Conservation (phyloP, 2,888 invertebrate genomes). For the Nemotelus pantherinus region DNA sequence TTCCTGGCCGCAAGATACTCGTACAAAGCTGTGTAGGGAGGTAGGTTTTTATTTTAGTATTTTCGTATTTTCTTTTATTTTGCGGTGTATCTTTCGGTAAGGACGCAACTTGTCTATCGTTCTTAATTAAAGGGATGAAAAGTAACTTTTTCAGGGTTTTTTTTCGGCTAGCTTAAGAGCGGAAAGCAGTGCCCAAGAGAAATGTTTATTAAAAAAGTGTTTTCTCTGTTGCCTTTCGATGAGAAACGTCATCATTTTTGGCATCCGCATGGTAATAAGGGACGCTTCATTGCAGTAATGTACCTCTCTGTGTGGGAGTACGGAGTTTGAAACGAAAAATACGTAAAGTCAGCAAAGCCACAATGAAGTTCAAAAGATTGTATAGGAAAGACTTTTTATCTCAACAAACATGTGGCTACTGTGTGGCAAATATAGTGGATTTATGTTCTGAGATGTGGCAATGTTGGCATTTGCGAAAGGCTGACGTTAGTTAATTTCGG, state of each 20-base stretch:
- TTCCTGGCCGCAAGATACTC: constrained; percentile 10
- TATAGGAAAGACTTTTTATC: constrained; percentile 12
- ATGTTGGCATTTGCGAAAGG: neutral
- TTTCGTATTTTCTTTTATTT: constrained; percentile 20
- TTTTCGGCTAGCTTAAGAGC: constrained; percentile 38
- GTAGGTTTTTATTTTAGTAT: neutral
- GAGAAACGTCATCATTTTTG: neutral
- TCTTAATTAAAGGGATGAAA: constrained; percentile 50
- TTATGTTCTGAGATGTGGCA: neutral
- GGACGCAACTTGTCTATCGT: constrained; percentile 10
- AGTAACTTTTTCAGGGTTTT: constrained; percentile 44
- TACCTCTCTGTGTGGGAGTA: neutral
- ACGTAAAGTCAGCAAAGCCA: neutral
- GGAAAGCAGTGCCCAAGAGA: constrained; percentile 35
- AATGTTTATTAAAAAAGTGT: constrained; percentile 44
- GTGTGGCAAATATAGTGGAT: neutral
- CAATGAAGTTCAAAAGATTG: neutral
- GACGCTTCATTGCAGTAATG: neutral
- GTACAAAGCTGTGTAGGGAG: neutral
- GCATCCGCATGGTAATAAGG: constrained; percentile 10
- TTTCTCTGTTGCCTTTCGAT: constrained; percentile 3
- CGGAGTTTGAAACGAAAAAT: neutral
- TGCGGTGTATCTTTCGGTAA: constrained; percentile 11
- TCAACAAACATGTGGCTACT: constrained; percentile 32
- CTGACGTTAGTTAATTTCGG: no score